phyloP scores from a whole-genome alignment of 2,797 vertebrate species.

The Eulemur albifrons region DNA sequence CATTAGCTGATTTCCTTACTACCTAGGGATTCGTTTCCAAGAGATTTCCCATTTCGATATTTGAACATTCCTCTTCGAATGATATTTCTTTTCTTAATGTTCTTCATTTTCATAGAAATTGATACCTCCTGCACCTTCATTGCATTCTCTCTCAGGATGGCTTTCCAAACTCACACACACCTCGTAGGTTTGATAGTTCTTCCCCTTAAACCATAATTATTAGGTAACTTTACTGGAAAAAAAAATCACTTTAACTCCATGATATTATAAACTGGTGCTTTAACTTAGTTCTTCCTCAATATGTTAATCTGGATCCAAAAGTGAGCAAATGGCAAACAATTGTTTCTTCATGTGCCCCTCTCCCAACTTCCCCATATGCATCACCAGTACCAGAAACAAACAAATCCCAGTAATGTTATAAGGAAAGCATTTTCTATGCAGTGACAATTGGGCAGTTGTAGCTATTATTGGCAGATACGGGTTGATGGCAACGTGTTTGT shows the following conservation, averaged over 20 bases:
- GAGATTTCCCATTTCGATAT: background rate
- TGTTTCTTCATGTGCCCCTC: background rate
- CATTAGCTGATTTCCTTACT: background rate
- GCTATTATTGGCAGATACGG: rapidly evolving
- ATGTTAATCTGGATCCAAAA: background rate
- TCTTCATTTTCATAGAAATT: background rate
- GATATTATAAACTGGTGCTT: background rate
- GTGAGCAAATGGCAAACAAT: rapidly evolving
- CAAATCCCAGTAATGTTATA: background rate
- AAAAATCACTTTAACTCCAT: background rate
- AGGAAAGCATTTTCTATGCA: rapidly evolving
- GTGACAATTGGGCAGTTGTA: no score
- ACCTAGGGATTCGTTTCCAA: background rate
- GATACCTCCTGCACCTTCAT: background rate
- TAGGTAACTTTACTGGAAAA: conserved; percentile 41
- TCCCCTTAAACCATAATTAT: background rate
- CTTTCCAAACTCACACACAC: background rate
- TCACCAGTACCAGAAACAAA: background rate
- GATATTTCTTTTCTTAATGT: background rate
- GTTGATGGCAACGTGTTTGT: rapidly evolving
- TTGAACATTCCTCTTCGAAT: background rate
- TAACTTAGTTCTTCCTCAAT: background rate
- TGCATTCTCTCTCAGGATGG: background rate
- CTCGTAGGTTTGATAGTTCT: background rate
- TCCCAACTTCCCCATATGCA: rapidly evolving